phyloP scores from a whole-genome alignment of 2,888 invertebrate species.

The Anarsia innoxiella region DNA sequence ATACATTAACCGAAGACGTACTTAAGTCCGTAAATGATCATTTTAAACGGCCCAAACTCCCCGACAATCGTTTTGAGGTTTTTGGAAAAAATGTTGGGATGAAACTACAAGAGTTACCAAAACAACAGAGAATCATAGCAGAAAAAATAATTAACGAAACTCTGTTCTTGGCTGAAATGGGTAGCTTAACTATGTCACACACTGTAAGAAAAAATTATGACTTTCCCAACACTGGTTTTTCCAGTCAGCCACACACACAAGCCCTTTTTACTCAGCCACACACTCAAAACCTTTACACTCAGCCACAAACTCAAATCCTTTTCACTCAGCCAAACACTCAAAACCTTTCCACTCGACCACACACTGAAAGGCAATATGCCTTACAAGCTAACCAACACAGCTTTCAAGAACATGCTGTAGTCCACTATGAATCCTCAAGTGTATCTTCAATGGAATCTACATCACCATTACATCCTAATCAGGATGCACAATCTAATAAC shows the following conservation, averaged over 20 bases:
- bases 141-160: conserved; percentile 14
- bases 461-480: background rate
- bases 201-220: conserved; percentile 4
- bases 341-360: background rate
- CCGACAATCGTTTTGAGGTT: conserved; percentile 11
- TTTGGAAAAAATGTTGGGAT: conserved; percentile 11
- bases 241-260: too few species aligned
- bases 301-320: background rate
- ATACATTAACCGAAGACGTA: conserved; percentile 10
- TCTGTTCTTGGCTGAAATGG: conserved; percentile 9
- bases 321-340: background rate
- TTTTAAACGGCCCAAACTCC: conserved; percentile 8
- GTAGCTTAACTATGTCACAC: conserved; percentile 8
- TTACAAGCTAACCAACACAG: too few species aligned
- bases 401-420: too few species aligned
- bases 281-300: background rate
- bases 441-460: background rate
- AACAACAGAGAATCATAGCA: conserved; percentile 11
- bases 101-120: conserved; percentile 9
- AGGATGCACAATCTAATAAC: conserved; percentile 2
- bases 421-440: too few species aligned
- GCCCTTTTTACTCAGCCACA: too few species aligned
- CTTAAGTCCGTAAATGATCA: conserved; percentile 9
- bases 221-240: background rate
- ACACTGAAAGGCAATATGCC: too few species aligned